Evolutionary conservation across 2,113 vertebrate genomes (phyloP).

Genomic region (Galbula dea): DNA sequence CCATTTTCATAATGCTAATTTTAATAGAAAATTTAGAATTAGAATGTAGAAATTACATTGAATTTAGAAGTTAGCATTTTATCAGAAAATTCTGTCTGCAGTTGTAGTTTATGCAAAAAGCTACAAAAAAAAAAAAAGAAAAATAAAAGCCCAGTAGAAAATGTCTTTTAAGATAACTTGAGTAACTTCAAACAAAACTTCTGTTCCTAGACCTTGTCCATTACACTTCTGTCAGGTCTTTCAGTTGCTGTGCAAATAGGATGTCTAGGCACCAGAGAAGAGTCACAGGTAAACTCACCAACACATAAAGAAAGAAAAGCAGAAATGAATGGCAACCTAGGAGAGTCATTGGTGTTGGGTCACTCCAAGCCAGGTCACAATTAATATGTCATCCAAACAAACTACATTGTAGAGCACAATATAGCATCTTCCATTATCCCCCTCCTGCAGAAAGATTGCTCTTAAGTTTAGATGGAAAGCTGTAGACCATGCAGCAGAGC

Average conservation of each 20-base stretch:
- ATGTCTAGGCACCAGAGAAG: background rate
- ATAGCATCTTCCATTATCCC: background rate
- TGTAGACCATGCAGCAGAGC: background rate
- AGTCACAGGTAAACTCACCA: background rate
- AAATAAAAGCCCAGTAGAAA: background rate
- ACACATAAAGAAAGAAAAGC: background rate
- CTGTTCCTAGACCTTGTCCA: background rate
- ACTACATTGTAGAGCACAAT: background rate
- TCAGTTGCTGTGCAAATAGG: background rate
- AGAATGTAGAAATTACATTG: too few species aligned
- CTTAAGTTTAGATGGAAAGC: background rate
- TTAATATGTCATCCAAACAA: background rate
- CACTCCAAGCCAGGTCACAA: background rate
- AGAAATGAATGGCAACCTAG: background rate
- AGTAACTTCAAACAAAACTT: background rate
- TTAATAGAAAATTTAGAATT: too few species aligned
- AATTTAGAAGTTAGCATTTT: too few species aligned
- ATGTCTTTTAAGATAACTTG: background rate
- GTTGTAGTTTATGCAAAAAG: background rate
- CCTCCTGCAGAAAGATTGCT: background rate
- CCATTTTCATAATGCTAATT: conserved; percentile 1
- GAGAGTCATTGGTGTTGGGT: background rate
- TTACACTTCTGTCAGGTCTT: background rate
- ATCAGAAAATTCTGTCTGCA: conserved; percentile 17
- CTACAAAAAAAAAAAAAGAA: background rate